Evolutionary conservation across 2,797 vertebrate species (phyloP).

Genomic region (Pseudomugil tenellus): DNA sequence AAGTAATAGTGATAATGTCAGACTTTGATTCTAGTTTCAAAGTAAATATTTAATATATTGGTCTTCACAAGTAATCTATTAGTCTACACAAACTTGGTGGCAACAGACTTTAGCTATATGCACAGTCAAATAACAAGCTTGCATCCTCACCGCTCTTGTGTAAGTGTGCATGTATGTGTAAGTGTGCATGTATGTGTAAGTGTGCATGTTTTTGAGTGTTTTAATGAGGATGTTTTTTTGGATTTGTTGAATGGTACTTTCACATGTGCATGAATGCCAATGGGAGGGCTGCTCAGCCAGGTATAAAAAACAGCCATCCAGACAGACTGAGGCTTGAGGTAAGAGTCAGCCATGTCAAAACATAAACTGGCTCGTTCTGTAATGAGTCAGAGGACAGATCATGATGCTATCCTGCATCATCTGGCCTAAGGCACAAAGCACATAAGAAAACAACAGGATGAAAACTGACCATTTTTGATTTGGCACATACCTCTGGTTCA

Average conservation of each 20-base stretch:
- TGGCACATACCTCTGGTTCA: background rate
- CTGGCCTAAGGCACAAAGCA: constrained; percentile 30
- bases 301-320: constrained; percentile 60
- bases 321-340: constrained; percentile 51
- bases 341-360: constrained; percentile 61
- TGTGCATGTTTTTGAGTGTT: background rate
- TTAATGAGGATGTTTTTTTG: constrained; percentile 34
- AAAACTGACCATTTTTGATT: constrained; percentile 19
- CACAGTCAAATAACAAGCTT: constrained; percentile 11
- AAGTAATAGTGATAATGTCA: constrained; percentile 37
- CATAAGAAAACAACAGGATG: background rate
- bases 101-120: constrained; percentile 8
- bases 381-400: constrained; percentile 66
- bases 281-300: constrained; percentile 55
- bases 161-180: background rate
- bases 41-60: constrained; percentile 18
- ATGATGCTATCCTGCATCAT: constrained; percentile 56
- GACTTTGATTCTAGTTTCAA: constrained; percentile 49
- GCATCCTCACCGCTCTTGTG: constrained; percentile 10
- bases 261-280: constrained; percentile 48
- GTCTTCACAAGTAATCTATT: constrained; percentile 16
- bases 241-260: constrained; percentile 34
- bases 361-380: constrained; percentile 56
- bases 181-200: background rate
- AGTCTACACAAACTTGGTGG: constrained; percentile 13